Evolutionary conservation across 2,888 invertebrate species (phyloP).

Genomic region (Zaprionus obscuricornis): DNA sequence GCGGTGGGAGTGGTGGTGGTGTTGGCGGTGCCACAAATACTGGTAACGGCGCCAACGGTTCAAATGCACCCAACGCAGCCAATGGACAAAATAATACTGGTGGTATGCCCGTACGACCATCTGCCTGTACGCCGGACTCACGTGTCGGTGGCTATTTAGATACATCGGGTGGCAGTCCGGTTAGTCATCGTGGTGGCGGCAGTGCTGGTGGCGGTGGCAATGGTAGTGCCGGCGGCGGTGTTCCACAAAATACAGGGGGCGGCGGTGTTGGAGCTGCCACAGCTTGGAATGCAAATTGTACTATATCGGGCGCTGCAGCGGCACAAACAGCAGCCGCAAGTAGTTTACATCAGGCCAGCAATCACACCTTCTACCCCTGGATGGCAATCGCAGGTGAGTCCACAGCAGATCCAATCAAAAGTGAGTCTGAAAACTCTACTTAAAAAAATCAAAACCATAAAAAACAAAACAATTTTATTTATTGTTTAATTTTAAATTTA

Average conservation of each 20-base stretch:
- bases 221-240: conserved; percentile 84
- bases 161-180: conserved; percentile 90
- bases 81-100: conserved; percentile 86
- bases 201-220: conserved; percentile 85
- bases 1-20: conserved; percentile 86
- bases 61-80: conserved; percentile 78
- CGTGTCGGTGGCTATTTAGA: conserved; percentile 90
- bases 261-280: conserved; percentile 85
- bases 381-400: conserved; percentile 98
- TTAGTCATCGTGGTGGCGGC: conserved; percentile 88
- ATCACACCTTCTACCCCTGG: conserved; percentile 98
- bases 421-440: conserved; percentile 54
- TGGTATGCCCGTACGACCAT: conserved; percentile 88
- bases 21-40: conserved; percentile 85
- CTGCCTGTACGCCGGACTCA: conserved; percentile 95
- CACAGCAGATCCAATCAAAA: conserved; percentile 75
- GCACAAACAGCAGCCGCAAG: conserved; percentile 91
- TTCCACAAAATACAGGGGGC: conserved; percentile 86
- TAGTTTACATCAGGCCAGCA: conserved; percentile 94
- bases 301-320: conserved; percentile 90
- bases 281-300: conserved; percentile 95
- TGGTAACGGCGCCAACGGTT: conserved; percentile 76
- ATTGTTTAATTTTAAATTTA: conserved; percentile 17
- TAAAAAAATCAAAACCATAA: not conserved
- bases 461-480: not conserved